phyloP scores from a whole-genome alignment of 2,113 vertebrate genomes.

The Calonectris borealis region DNA sequence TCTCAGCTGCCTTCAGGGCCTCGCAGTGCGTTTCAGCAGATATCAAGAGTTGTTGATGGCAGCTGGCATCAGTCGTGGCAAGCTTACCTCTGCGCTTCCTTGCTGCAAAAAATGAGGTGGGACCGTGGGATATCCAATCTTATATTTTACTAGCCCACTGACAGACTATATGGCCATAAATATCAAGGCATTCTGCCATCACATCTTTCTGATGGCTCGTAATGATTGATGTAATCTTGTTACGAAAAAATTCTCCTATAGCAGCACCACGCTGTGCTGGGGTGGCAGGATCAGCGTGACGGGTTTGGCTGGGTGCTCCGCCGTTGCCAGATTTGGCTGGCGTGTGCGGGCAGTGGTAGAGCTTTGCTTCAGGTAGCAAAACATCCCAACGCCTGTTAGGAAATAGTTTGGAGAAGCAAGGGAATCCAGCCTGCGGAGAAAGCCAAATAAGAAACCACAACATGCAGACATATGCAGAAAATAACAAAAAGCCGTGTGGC shows the following conservation, averaged over 20 bases:
- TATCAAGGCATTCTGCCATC: neutral
- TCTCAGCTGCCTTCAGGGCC: neutral
- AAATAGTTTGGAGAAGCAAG: neutral
- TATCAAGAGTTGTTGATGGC: neutral
- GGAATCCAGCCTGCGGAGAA: neutral
- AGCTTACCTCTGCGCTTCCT: neutral
- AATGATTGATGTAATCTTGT: neutral
- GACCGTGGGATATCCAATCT: neutral
- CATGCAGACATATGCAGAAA: neutral
- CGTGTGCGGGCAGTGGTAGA: neutral
- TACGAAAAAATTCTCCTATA: neutral
- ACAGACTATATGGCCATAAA: neutral
- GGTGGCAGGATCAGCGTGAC: neutral
- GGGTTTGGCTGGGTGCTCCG: neutral
- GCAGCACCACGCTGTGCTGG: neutral
- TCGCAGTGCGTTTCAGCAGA: neutral
- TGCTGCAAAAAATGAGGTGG: neutral
- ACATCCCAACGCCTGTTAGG: neutral
- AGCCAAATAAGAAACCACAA: neutral
- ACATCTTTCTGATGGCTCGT: neutral
- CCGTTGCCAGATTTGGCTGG: neutral
- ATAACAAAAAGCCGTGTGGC: neutral
- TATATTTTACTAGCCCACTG: neutral
- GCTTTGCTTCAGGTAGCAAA: conserved; percentile 2
- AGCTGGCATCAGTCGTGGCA: neutral